Percentiles rank a stretch among this genome's conserved stretches.
Conservation (phyloP, 2,888 invertebrate species). For the Patella caerulea region DNA sequence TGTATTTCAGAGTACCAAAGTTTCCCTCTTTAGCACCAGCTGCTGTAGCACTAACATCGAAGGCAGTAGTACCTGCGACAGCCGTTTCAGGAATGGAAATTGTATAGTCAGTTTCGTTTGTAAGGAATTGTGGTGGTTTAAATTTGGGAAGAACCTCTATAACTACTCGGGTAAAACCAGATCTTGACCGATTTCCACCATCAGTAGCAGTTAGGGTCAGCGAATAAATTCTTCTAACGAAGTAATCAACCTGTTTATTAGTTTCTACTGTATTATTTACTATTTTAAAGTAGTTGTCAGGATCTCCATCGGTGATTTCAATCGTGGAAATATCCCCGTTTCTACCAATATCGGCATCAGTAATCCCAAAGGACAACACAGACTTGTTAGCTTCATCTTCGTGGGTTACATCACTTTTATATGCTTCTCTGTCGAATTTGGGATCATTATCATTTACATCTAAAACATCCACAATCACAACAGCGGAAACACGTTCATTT, state of each 20-base stretch:
- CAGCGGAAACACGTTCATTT: conserved; percentile 79
- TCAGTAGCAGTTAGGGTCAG: conserved; percentile 44
- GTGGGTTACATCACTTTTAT: conserved; percentile 84
- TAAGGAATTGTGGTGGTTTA: conserved; percentile 39
- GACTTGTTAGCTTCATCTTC: conserved; percentile 88
- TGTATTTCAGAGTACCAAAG: conserved; percentile 40
- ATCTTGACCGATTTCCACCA: conserved; percentile 37
- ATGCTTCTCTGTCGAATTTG: conserved; percentile 81
- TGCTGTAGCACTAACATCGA: conserved; percentile 47
- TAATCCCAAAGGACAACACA: conserved; percentile 84
- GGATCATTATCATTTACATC: conserved; percentile 82
- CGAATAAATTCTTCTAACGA: conserved; percentile 40
- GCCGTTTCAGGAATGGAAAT: conserved; percentile 42
- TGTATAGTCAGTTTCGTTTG: background rate
- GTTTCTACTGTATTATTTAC: conserved; percentile 34
- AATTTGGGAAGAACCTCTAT: conserved; percentile 42
- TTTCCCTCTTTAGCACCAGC: conserved; percentile 44
- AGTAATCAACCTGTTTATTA: conserved; percentile 39
- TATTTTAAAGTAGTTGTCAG: conserved; percentile 40
- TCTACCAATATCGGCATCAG: conserved; percentile 87
- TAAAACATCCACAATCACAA: conserved; percentile 86
- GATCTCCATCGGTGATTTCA: conserved; percentile 72
- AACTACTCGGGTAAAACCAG: conserved; percentile 39
- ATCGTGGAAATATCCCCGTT: conserved; percentile 85
- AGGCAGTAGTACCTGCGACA: conserved; percentile 36